These are phyloP conservation scores for Colostygia pectinataria DNA, from an alignment of 2,888 invertebrate genomes.

Conservation along the genomic window DNA sequence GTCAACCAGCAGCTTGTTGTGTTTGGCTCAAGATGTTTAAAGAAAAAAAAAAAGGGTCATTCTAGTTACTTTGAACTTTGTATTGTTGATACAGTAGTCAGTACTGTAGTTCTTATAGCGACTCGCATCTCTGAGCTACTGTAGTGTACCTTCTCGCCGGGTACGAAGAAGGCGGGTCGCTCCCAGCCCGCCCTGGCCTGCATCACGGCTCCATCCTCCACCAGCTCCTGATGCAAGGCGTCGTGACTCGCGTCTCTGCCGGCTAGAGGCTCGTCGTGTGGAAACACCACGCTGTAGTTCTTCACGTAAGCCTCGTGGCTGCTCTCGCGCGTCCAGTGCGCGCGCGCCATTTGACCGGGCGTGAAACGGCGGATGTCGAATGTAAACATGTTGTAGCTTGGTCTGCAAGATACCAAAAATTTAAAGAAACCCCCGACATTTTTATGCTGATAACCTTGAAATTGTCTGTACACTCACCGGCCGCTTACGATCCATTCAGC, in stretches of 20 bases:
- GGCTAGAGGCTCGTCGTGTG: slow-evolving; percentile 91
- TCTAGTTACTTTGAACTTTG: too few species aligned
- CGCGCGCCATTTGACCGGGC: slow-evolving; percentile 86
- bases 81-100: too few species aligned
- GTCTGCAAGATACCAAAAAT: slow-evolving; percentile 7
- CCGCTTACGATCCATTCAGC: slow-evolving; percentile 93
- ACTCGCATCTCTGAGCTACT: too few species aligned
- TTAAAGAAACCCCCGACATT: background rate
- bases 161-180: slow-evolving; percentile 91
- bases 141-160: slow-evolving; percentile 57
- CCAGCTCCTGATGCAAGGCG: slow-evolving; percentile 83
- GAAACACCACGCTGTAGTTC: slow-evolving; percentile 90
- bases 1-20: too few species aligned
- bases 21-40: too few species aligned
- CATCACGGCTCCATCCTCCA: slow-evolving; percentile 92
- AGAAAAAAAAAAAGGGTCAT: too few species aligned
- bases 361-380: slow-evolving; percentile 94
- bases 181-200: slow-evolving; percentile 95
- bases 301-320: slow-evolving; percentile 95
- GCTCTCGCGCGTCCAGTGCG: slow-evolving; percentile 90
- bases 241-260: slow-evolving; percentile 85
- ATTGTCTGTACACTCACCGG: slow-evolving; percentile 51
- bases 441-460: background rate
- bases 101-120: too few species aligned
- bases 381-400: slow-evolving; percentile 92